Percentiles rank a stretch among this genome's conserved stretches.
Conservation (phyloP, 1,140 invertebrate species). For the Sarcophaga bullata region DNA sequence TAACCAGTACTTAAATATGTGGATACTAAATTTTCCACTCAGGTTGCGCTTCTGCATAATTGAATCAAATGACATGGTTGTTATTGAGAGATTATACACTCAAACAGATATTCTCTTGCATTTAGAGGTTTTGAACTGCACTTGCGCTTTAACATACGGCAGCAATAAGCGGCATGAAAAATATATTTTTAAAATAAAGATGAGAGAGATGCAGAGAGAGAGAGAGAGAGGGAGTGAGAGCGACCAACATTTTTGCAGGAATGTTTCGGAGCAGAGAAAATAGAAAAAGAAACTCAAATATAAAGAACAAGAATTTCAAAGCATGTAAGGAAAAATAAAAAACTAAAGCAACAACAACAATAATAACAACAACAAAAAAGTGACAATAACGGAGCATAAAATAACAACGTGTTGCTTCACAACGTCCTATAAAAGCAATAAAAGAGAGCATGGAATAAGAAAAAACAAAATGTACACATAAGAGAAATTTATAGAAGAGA, state of each 20-base stretch:
- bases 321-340: not conserved
- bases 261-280: too few species aligned
- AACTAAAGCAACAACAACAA: not conserved
- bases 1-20: not conserved
- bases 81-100: not conserved
- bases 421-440: not conserved
- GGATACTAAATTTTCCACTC: not conserved
- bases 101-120: not conserved
- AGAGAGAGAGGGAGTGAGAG: too few species aligned
- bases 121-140: not conserved
- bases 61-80: too few species aligned
- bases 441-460: not conserved
- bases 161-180: not conserved
- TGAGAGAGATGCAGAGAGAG: too few species aligned
- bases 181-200: too few species aligned
- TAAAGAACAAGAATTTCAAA: slow-evolving; percentile 14
- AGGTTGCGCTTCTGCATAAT: not conserved
- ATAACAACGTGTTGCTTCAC: slow-evolving; percentile 39
- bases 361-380: not conserved
- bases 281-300: not conserved
- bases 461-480: not conserved
- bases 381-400: not conserved
- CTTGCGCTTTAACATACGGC: not conserved
- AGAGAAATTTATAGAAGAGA: not conserved
- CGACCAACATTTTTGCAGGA: too few species aligned